phyloP scores from a whole-genome alignment of 2,113 vertebrate genomes.

The Phrynosoma blainvillii region DNA sequence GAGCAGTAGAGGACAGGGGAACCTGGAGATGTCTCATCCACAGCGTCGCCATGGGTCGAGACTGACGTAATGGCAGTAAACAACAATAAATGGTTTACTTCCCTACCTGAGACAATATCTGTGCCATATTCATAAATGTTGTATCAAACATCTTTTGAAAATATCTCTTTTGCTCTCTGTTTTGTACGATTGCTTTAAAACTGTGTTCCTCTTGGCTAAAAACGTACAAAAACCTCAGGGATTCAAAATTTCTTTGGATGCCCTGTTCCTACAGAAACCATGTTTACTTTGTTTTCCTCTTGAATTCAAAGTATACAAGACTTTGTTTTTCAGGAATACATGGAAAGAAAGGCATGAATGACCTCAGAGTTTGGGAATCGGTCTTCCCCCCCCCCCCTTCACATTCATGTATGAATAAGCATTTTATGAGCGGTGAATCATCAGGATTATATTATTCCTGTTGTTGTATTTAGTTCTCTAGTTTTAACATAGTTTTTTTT shows the following conservation, averaged over 20 bases:
- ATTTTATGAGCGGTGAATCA: background rate
- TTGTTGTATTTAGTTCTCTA: too few relatives aligned
- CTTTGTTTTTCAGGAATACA: background rate
- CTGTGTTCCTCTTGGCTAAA: background rate
- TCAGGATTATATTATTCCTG: too few relatives aligned
- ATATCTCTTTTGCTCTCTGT: background rate
- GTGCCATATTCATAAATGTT: background rate
- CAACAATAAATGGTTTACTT: background rate
- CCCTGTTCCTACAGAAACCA: background rate
- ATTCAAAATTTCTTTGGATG: background rate
- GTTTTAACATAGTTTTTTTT: too few relatives aligned
- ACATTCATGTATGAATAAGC: background rate
- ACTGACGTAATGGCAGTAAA: too few relatives aligned
- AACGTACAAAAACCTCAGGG: background rate
- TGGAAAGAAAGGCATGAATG: background rate
- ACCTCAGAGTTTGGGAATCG: background rate
- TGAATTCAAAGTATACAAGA: background rate
- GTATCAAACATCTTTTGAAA: background rate
- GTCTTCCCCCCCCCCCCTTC: too few relatives aligned
- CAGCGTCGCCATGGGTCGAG: too few relatives aligned
- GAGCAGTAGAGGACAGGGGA: too few relatives aligned
- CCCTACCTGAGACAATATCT: background rate
- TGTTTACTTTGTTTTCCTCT: background rate
- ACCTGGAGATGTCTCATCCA: too few relatives aligned
- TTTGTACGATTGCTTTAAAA: background rate